These are phyloP conservation scores for Vulpes vulpes DNA, from an alignment of 2,113 vertebrate species.

Conservation along the genomic window DNA sequence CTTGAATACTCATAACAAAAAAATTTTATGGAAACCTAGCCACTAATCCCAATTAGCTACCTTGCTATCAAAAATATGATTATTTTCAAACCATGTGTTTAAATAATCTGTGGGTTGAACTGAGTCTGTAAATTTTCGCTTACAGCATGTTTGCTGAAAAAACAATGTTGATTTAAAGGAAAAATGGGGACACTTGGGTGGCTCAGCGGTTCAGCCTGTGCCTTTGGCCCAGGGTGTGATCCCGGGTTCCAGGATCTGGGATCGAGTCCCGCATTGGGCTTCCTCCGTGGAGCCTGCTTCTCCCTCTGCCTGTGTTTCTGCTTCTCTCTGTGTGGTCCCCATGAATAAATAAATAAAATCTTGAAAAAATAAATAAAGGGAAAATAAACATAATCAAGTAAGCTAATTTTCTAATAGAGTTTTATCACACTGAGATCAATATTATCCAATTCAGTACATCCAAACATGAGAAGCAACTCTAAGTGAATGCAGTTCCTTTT, in stretches of 20 bases:
- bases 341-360: no score
- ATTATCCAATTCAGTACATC: background rate
- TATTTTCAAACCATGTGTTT: slow-evolving; percentile 18
- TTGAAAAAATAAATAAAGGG: no score
- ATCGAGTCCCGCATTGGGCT: no score
- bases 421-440: background rate
- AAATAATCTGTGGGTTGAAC: background rate
- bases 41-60: background rate
- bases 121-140: slow-evolving; percentile 38
- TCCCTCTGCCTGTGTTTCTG: no score
- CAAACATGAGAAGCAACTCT: background rate
- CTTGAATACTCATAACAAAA: background rate
- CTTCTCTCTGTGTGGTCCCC: no score
- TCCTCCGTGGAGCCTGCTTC: no score
- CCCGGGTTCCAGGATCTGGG: no score
- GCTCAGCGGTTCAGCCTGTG: no score
- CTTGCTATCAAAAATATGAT: background rate
- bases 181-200: background rate
- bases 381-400: slow-evolving; percentile 23
- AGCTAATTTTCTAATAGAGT: slow-evolving; percentile 19
- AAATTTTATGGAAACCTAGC: background rate
- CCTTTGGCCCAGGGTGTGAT: no score
- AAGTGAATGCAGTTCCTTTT: background rate
- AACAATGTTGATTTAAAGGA: background rate
- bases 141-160: background rate